A percentile compares a stretch with the other conserved stretches of the same genome.
Evolutionary conservation across 2,113 vertebrate genomes (phyloP).

Genomic region (Oxygymnocypris stewartii): DNA sequence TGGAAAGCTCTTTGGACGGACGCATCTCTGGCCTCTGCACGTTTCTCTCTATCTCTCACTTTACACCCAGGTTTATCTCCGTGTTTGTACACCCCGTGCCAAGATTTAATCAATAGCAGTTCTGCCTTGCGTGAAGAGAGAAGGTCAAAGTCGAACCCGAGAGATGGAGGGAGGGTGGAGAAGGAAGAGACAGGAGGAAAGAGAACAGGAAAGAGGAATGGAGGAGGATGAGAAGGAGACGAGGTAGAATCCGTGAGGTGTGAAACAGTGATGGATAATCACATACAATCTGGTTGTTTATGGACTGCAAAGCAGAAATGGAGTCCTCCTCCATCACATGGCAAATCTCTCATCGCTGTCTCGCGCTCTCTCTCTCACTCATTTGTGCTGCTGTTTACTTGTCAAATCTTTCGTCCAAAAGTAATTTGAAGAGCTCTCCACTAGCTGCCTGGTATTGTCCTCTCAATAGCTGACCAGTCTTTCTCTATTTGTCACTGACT

Average conservation of each 20-base stretch:
- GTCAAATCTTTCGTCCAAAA: conserved; percentile 58
- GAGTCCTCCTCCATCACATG: conserved; percentile 8
- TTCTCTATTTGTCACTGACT: conserved; percentile 55
- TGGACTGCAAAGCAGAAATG: conserved; percentile 12
- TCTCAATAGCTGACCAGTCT: conserved; percentile 60
- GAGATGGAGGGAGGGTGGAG: conserved; percentile 43
- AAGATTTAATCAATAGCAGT: conserved; percentile 81
- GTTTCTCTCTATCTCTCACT: conserved; percentile 40
- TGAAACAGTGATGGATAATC: conserved; percentile 45
- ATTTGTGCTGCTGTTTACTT: conserved; percentile 54
- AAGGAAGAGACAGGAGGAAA: conserved; percentile 20
- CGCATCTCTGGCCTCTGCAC: conserved; percentile 7
- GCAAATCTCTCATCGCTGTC: too few relatives aligned
- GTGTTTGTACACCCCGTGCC: conserved; percentile 79
- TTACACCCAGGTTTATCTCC: conserved; percentile 72
- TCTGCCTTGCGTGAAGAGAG: conserved; percentile 76
- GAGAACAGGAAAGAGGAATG: not conserved
- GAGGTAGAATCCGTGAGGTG: conserved; percentile 34
- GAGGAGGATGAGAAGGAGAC: conserved; percentile 29
- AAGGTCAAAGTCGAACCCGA: conserved; percentile 72
- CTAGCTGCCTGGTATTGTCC: conserved; percentile 50
- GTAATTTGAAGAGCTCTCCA: conserved; percentile 65
- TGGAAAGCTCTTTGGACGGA: conserved; percentile 48
- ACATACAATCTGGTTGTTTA: conserved; percentile 41
- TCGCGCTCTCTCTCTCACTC: not conserved